Conservation (phyloP, 1,140 invertebrate genomes). For the Drosophila ogumai region DNA sequence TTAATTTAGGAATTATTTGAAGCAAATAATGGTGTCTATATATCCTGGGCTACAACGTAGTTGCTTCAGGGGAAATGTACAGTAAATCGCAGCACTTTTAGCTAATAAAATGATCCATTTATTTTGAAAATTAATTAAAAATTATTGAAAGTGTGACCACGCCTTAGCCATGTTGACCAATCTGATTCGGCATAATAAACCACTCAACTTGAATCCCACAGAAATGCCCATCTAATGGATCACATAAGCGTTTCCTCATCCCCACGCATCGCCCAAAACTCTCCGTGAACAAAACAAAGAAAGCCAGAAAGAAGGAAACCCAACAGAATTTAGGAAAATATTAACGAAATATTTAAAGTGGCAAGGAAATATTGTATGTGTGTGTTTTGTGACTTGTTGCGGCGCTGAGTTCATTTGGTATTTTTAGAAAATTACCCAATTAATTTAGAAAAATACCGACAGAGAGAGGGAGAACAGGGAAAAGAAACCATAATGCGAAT, state of each 20-base stretch:
- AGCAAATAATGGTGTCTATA: slow-evolving; percentile 14
- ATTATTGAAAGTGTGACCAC: slow-evolving; percentile 31
- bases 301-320: slow-evolving; percentile 23
- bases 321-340: slow-evolving; percentile 37
- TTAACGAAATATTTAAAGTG: slow-evolving; percentile 65
- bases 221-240: slow-evolving; percentile 39
- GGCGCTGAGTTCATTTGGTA: slow-evolving; percentile 77
- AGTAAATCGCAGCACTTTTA: background rate
- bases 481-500: slow-evolving; percentile 39
- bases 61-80: slow-evolving; percentile 9
- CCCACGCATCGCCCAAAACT: slow-evolving; percentile 4
- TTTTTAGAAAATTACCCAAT: slow-evolving; percentile 84
- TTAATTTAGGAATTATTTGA: slow-evolving; percentile 30
- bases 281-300: slow-evolving; percentile 26
- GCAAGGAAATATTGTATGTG: slow-evolving; percentile 49
- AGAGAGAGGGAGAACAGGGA: slow-evolving; percentile 19
- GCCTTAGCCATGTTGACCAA: slow-evolving; percentile 34
- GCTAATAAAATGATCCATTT: background rate
- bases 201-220: slow-evolving; percentile 35
- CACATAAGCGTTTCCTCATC: slow-evolving; percentile 29
- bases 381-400: slow-evolving; percentile 58
- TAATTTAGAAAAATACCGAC: slow-evolving; percentile 74
- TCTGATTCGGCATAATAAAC: slow-evolving; percentile 27
- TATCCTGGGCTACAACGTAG: slow-evolving; percentile 30
- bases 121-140: background rate